Evolutionary conservation across 1,140 invertebrate species (phyloP).

Genomic region (Anthonomus grandis): DNA sequence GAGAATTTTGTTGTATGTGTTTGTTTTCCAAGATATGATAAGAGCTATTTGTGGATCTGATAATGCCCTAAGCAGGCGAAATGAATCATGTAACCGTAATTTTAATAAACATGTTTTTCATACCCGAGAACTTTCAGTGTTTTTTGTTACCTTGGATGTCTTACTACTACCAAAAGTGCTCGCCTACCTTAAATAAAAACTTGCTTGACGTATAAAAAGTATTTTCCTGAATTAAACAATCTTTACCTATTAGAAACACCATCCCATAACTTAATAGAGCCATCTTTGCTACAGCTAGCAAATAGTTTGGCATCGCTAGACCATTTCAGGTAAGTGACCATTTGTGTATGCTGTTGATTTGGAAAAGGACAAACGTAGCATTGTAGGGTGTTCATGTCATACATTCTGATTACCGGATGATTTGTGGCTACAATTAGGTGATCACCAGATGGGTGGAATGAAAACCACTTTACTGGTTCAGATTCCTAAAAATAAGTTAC

Average conservation of each 20-base stretch:
- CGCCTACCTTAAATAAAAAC: no score
- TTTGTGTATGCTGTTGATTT: slow-evolving; percentile 84
- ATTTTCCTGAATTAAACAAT: no score
- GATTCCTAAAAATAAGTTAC: slow-evolving; percentile 65
- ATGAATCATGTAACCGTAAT: no score
- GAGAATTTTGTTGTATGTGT: no score
- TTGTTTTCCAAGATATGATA: no score
- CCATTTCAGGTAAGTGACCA: slow-evolving; percentile 70
- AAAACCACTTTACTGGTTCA: slow-evolving; percentile 81
- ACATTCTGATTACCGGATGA: slow-evolving; percentile 86
- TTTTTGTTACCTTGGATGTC: no score
- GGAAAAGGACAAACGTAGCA: slow-evolving; percentile 93
- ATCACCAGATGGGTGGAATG: slow-evolving; percentile 94
- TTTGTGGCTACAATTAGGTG: slow-evolving; percentile 90
- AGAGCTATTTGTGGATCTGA: no score
- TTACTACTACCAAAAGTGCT: no score
- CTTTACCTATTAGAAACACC: slow-evolving; percentile 80
- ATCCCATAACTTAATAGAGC: slow-evolving; percentile 94
- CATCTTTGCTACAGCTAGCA: slow-evolving; percentile 89
- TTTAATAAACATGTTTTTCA: no score
- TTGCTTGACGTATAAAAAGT: no score
- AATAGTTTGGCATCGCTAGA: slow-evolving; percentile 80
- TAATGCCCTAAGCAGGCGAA: no score
- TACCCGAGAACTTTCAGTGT: no score
- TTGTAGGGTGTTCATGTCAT: slow-evolving; percentile 93